A percentile compares a stretch with the other conserved stretches of the same genome.
Evolutionary conservation across 2,113 vertebrate species (phyloP).

Genomic region (Macquaria ambigua): DNA sequence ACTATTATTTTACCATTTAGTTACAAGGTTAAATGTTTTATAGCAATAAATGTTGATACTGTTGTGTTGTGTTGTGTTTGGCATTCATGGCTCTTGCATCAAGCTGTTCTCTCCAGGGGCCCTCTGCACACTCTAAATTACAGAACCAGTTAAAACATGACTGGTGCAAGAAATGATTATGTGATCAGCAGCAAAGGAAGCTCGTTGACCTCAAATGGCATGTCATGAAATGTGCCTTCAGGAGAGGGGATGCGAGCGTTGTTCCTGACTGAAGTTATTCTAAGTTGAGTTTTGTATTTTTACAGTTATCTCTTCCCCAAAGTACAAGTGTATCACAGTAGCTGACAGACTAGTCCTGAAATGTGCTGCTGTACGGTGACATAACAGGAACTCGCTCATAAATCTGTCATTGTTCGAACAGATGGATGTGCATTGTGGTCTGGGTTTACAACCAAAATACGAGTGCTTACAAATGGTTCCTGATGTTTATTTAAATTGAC

Average conservation of each 20-base stretch:
- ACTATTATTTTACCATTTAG: neutral
- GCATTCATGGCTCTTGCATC: neutral
- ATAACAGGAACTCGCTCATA: conserved; percentile 40
- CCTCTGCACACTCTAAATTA: neutral
- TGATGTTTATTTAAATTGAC: conserved; percentile 73
- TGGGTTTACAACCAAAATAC: conserved; percentile 44
- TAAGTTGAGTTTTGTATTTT: neutral
- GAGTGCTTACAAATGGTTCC: conserved; percentile 52
- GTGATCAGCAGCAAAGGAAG: neutral
- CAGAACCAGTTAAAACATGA: neutral
- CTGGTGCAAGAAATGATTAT: neutral
- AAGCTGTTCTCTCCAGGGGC: neutral
- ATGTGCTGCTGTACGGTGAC: conserved; percentile 12
- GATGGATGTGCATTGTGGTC: conserved; percentile 46
- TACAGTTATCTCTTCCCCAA: neutral
- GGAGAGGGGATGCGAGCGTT: neutral
- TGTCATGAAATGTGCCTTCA: neutral
- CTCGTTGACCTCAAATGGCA: neutral
- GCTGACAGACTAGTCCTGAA: neutral
- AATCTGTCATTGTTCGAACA: conserved; percentile 56
- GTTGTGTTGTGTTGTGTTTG: too few species aligned
- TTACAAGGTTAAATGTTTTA: neutral
- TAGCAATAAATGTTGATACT: neutral
- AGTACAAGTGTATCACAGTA: conserved; percentile 4
- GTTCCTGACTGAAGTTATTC: neutral